These are phyloP conservation scores for Trematomus loennbergii DNA, from an alignment of 2,113 vertebrate species.

Conservation along the genomic window DNA sequence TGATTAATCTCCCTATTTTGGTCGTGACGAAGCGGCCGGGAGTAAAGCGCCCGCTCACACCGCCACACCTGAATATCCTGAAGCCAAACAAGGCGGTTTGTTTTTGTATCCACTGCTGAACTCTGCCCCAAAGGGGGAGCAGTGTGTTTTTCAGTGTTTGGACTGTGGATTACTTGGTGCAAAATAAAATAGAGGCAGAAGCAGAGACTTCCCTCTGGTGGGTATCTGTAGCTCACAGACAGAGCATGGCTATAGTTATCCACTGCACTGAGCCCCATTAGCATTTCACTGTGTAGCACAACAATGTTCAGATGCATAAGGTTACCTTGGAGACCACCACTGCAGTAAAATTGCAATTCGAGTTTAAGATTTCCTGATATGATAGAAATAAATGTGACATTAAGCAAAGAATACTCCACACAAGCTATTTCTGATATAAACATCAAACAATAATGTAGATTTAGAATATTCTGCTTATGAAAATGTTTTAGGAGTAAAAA, in stretches of 20 bases:
- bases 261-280: slow-evolving; percentile 22
- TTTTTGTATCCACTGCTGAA: slow-evolving; percentile 49
- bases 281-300: slow-evolving; percentile 20
- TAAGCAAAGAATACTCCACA: neutral
- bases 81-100: slow-evolving; percentile 48
- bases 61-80: slow-evolving; percentile 57
- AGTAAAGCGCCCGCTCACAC: slow-evolving; percentile 42
- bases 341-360: no score
- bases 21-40: slow-evolving; percentile 56
- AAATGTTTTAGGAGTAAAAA: neutral
- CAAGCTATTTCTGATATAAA: slow-evolving; percentile 5
- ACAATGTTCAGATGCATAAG: slow-evolving; percentile 2
- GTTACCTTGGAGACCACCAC: slow-evolving; percentile 4
- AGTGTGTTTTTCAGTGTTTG: slow-evolving; percentile 47
- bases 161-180: slow-evolving; percentile 56
- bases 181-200: slow-evolving; percentile 37
- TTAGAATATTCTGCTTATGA: neutral
- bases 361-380: neutral
- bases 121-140: slow-evolving; percentile 39
- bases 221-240: slow-evolving; percentile 34
- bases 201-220: slow-evolving; percentile 26
- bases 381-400: neutral
- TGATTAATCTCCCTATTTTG: slow-evolving; percentile 70
- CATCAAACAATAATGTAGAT: neutral
- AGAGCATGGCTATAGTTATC: slow-evolving; percentile 25